Base-by-base conservation (phyloP, 2,113 vertebrate species). In the Anhinga anhinga region DNA sequence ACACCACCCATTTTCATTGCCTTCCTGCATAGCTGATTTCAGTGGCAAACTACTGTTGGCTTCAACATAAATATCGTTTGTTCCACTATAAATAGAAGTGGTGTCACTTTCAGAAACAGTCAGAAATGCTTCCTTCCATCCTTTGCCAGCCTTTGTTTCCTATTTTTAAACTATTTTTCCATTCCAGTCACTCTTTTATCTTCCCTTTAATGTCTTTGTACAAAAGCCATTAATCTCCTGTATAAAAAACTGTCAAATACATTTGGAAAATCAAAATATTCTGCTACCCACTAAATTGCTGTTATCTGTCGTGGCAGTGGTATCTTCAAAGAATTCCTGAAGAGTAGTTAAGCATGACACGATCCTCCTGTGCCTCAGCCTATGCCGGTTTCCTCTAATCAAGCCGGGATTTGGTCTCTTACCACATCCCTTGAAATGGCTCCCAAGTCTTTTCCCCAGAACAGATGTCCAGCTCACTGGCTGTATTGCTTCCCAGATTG, bases 301-400 rank as follows among this genome's bases (percentile, higher is more conserved):
- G 86, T 97, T 97, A 98, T 98, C 97, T 97, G 70, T 91, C 19
- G 6, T 76, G 88, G 86, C 88, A 96, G 88, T 88, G 70, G 77
- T 96, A 97, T 96, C 96, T 97, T 97, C 96, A 98, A 98, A 97
- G 95, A 91, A 94, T 97, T 97, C 88, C 94, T 83, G 63, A 93
- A 63, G 40, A 82, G 82, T 50, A 94, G 95, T 94, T 97, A 96
- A 97, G 83, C 91, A 86, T 96, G 93, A 96, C 95, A 93, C 0
- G 67, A 97, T 87, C 95, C 93, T 95, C 67, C 94, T 88, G 83
- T 94, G 87, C 80, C 72, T 93, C 78, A 94, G 74, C 56, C 87
- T 88, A 44, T 82, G 29, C 50, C 22, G 52, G 44, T 52, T 94
- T 94, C 85, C 90, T 84, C 87, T 96, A 86, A 91, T 93, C 89